A percentile compares a stretch with the other conserved stretches of the same genome.
Evolutionary conservation across 2,888 invertebrate species (phyloP).

Genomic region (Euzetes globulus): DNA sequence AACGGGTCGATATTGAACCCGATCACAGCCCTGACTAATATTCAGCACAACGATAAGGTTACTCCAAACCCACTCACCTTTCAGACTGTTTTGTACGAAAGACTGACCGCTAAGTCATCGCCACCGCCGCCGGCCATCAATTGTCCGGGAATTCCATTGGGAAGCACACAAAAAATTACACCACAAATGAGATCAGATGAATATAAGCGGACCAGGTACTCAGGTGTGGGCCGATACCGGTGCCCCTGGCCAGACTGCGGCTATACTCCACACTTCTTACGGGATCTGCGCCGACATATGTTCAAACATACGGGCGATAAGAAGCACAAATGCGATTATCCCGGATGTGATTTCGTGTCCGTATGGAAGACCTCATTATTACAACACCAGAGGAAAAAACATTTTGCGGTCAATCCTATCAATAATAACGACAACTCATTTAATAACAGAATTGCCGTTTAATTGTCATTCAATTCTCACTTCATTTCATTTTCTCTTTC

Average conservation of each 20-base stretch:
- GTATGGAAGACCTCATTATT: constrained; percentile 33
- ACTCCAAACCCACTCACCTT: neutral
- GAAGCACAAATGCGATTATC: constrained; percentile 30
- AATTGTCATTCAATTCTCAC: too few relatives aligned
- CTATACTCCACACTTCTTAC: constrained; percentile 33
- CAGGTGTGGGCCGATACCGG: constrained; percentile 34
- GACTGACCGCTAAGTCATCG: neutral
- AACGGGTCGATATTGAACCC: neutral
- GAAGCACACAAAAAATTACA: neutral
- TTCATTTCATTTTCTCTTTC: too few relatives aligned
- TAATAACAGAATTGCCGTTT: too few relatives aligned
- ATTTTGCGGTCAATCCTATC: neutral
- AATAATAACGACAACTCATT: neutral
- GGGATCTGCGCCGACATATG: constrained; percentile 34
- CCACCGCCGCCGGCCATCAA: neutral
- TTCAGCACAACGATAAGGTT: neutral
- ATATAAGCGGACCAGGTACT: constrained; percentile 31
- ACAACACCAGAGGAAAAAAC: constrained; percentile 34
- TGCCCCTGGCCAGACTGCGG: constrained; percentile 35
- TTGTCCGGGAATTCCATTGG: neutral
- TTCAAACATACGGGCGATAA: constrained; percentile 35
- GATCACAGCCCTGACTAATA: neutral
- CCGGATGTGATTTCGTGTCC: constrained; percentile 32
- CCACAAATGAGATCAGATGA: neutral
- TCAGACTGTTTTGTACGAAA: neutral